These are phyloP conservation scores for Parazoanthus atlanticus DNA, from an alignment of 92 coral and sea anemone species.

Conservation along the genomic window DNA sequence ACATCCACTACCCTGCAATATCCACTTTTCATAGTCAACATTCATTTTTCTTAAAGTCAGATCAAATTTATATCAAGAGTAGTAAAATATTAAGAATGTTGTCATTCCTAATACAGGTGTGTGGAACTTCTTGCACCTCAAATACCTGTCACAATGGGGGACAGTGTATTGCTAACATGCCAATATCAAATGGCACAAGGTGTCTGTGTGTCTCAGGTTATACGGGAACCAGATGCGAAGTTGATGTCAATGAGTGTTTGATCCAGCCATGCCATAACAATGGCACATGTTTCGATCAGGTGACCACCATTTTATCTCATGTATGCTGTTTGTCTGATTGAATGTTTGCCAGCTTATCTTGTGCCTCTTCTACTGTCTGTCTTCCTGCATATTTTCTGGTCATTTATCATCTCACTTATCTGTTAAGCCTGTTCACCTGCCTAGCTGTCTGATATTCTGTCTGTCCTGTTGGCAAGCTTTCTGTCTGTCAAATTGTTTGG, in stretches of 20 bases:
- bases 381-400: neutral
- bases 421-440: too few species aligned
- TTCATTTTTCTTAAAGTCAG: too few species aligned
- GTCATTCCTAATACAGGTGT: neutral
- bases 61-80: too few species aligned
- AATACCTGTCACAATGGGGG: conserved; percentile 29
- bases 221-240: conserved; percentile 66
- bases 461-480: too few species aligned
- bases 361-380: neutral
- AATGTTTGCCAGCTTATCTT: neutral
- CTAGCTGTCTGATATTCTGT: too few species aligned
- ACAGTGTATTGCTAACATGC: neutral
- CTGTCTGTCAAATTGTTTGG: too few species aligned
- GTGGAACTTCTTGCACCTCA: conserved; percentile 5
- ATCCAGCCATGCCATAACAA: conserved; percentile 65
- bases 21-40: too few species aligned
- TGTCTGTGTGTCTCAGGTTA: conserved; percentile 70
- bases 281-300: conserved; percentile 88
- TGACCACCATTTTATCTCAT: conserved; percentile 1
- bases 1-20: too few species aligned
- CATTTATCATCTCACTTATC: neutral
- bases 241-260: conserved; percentile 70
- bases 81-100: neutral
- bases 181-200: conserved; percentile 9
- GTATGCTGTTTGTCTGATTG: neutral